Conservation (phyloP, 1,140 invertebrate genomes). For the Acromyrmex charruanus region DNA sequence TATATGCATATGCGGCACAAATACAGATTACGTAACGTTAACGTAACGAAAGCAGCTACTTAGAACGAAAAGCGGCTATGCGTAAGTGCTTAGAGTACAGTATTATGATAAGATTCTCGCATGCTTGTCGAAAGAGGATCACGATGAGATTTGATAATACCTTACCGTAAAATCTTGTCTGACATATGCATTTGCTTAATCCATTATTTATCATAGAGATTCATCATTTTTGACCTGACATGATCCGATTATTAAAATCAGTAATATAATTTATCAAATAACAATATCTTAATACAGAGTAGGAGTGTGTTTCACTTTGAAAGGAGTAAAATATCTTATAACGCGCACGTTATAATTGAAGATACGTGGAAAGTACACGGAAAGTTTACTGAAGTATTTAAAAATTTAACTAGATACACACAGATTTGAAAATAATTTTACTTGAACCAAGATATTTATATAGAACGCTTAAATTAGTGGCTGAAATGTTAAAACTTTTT, state of each 20-base stretch:
- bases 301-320: background rate
- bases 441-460: too few species aligned
- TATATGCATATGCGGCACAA: slow-evolving; percentile 9
- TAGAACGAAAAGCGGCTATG: slow-evolving; percentile 37
- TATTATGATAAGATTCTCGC: slow-evolving; percentile 74
- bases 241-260: background rate
- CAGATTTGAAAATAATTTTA: too few species aligned
- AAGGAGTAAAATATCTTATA: background rate
- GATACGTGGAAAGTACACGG: background rate
- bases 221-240: background rate
- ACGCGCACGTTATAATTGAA: background rate
- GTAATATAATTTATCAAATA: background rate
- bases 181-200: slow-evolving; percentile 30
- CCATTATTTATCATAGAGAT: slow-evolving; percentile 8
- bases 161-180: slow-evolving; percentile 13
- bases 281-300: background rate
- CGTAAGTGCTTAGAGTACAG: slow-evolving; percentile 46
- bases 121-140: slow-evolving; percentile 57
- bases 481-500: too few species aligned
- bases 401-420: too few species aligned
- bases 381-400: too few species aligned
- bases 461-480: too few species aligned
- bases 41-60: slow-evolving; percentile 62
- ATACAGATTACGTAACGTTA: slow-evolving; percentile 51
- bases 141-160: slow-evolving; percentile 63